Evolutionary conservation across 2,888 invertebrate species (phyloP).

Genomic region (Andrena fulva): DNA sequence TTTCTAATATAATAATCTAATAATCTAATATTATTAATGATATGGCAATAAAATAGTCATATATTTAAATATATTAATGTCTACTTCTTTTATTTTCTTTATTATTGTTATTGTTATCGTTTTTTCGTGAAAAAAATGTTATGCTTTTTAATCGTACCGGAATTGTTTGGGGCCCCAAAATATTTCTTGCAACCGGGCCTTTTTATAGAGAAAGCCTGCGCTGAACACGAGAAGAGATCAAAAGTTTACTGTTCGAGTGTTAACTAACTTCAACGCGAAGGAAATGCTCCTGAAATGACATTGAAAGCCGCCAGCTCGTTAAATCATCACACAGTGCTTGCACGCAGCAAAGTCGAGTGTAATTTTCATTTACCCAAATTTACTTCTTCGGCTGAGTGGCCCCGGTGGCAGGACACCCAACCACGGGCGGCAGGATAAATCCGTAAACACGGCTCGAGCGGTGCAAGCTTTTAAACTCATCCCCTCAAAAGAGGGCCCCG

Average conservation of each 20-base stretch:
- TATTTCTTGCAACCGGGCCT: too few species aligned
- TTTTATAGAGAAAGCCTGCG: too few species aligned
- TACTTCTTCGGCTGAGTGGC: neutral
- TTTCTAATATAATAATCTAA: too few species aligned
- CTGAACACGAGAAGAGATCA: neutral
- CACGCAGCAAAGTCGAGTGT: too few species aligned
- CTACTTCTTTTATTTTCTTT: too few species aligned
- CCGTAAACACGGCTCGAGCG: neutral
- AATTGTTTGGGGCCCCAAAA: too few species aligned
- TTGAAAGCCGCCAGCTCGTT: neutral
- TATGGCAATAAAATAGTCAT: too few species aligned
- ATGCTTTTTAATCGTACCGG: too few species aligned
- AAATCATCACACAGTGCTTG: neutral
- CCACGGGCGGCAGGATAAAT: slow-evolving; percentile 15
- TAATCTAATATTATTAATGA: too few species aligned
- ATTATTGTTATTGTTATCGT: too few species aligned
- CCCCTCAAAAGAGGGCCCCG: slow-evolving; percentile 8
- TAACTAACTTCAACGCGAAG: neutral
- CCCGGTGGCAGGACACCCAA: neutral
- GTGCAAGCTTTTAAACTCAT: slow-evolving; percentile 30
- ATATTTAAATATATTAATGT: too few species aligned
- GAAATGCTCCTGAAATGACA: neutral
- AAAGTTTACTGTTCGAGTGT: neutral
- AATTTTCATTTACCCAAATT: slow-evolving; percentile 10
- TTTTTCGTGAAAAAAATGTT: too few species aligned